Conservation (phyloP, 2,888 invertebrate species). For the Aspidiotus rigidus region DNA sequence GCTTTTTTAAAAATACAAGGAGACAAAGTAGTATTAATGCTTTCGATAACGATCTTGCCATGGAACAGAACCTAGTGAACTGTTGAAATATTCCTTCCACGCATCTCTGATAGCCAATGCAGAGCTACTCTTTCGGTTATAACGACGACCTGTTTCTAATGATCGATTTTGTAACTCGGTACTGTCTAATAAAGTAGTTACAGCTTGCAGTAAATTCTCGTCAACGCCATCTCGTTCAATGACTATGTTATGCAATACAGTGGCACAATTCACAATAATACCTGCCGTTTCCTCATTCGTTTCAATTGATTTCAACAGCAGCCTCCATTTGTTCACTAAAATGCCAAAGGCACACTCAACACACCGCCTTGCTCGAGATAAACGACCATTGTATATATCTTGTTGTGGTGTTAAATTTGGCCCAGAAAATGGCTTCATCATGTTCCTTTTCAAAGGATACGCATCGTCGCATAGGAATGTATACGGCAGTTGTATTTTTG, state of each 20-base stretch:
- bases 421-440: constrained; percentile 14
- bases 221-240: constrained; percentile 5
- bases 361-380: constrained; percentile 12
- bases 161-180: not conserved
- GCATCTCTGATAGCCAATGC: not conserved
- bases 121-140: not conserved
- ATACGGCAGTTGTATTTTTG: not conserved
- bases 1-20: not conserved
- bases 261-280: constrained; percentile 7
- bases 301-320: not conserved
- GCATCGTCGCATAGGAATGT: not conserved
- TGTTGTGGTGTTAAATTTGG: not conserved
- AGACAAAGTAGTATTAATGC: not conserved
- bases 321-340: constrained; percentile 5
- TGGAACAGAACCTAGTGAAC: not conserved
- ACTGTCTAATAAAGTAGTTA: not conserved
- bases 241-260: constrained; percentile 15
- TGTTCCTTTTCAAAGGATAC: constrained; percentile 12
- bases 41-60: not conserved
- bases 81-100: not conserved
- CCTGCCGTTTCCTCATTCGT: not conserved
- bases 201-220: constrained; percentile 5
- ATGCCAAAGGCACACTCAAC: constrained; percentile 20
- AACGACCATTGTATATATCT: constrained; percentile 8
- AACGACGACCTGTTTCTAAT: not conserved